Conservation (phyloP, 2,888 invertebrate genomes). For the Trissolcus brochymenae region DNA sequence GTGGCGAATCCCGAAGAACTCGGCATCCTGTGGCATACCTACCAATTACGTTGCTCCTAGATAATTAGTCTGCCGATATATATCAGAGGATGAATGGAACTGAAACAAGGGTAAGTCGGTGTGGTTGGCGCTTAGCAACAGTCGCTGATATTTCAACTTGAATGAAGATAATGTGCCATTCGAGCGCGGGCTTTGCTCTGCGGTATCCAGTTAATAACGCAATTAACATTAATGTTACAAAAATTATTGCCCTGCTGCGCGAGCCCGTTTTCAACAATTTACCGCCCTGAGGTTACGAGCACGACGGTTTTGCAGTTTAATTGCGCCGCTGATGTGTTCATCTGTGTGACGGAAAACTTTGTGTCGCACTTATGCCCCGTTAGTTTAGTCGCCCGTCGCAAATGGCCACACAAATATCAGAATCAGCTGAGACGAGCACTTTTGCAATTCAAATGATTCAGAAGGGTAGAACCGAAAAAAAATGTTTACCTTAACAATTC, state of each 20-base stretch:
- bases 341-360: constrained; percentile 17
- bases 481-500: too few species aligned
- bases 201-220: constrained; percentile 38
- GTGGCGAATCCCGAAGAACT: constrained; percentile 20
- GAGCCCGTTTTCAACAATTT: constrained; percentile 15
- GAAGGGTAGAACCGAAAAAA: too few species aligned
- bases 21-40: constrained; percentile 44
- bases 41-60: constrained; percentile 53
- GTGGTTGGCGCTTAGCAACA: constrained; percentile 54
- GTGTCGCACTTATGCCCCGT: constrained; percentile 12
- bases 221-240: constrained; percentile 33
- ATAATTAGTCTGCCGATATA: constrained; percentile 59
- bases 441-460: not conserved
- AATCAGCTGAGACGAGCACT: not conserved
- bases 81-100: constrained; percentile 55
- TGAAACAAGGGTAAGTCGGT: constrained; percentile 55
- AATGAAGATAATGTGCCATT: constrained; percentile 45
- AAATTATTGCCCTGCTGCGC: constrained; percentile 25
- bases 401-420: not conserved
- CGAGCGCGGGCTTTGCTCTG: constrained; percentile 3
- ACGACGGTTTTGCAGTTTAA: constrained; percentile 15
- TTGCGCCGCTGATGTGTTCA: constrained; percentile 27
- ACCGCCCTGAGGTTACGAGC: not conserved
- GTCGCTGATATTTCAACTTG: constrained; percentile 53
- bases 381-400: constrained; percentile 2